phyloP scores from a whole-genome alignment of 1,140 invertebrate species.

The Epicauta chinensis region DNA sequence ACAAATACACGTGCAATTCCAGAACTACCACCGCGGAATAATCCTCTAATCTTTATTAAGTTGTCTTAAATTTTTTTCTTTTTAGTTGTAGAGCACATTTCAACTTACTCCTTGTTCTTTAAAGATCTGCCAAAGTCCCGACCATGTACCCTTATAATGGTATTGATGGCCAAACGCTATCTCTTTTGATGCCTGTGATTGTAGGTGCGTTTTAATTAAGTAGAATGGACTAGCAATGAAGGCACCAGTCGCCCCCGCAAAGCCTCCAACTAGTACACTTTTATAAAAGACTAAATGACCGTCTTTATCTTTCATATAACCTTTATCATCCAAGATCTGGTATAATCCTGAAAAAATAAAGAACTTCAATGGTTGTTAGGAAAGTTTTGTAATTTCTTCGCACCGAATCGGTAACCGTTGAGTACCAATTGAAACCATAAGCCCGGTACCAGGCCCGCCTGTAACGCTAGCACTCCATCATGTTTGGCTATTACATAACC shows the following conservation, averaged over 20 bases:
- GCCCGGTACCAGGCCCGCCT: constrained; percentile 82
- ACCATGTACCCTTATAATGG: constrained; percentile 58
- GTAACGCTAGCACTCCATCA: constrained; percentile 65
- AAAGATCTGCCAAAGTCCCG: constrained; percentile 63
- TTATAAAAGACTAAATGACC: constrained; percentile 27
- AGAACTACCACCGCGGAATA: constrained; percentile 70
- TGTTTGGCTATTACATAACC: constrained; percentile 52
- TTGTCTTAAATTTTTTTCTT: background rate
- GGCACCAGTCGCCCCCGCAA: constrained; percentile 52
- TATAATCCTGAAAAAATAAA: constrained; percentile 28
- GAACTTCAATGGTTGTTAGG: constrained; percentile 2
- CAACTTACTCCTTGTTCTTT: constrained; percentile 56
- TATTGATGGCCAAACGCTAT: constrained; percentile 89
- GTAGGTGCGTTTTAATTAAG: constrained; percentile 83
- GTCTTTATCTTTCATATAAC: constrained; percentile 26
- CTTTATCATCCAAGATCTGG: constrained; percentile 20
- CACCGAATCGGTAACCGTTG: constrained; percentile 43
- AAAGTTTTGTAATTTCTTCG: no score
- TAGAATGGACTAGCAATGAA: constrained; percentile 76
- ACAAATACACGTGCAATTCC: constrained; percentile 72
- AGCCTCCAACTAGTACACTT: constrained; percentile 28
- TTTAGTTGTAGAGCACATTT: no score
- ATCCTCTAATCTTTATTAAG: constrained; percentile 45
- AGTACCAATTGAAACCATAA: constrained; percentile 56
- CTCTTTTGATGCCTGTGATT: constrained; percentile 63